phyloP scores from a whole-genome alignment of 1,140 invertebrate genomes.

The Sitobion miscanthi region DNA sequence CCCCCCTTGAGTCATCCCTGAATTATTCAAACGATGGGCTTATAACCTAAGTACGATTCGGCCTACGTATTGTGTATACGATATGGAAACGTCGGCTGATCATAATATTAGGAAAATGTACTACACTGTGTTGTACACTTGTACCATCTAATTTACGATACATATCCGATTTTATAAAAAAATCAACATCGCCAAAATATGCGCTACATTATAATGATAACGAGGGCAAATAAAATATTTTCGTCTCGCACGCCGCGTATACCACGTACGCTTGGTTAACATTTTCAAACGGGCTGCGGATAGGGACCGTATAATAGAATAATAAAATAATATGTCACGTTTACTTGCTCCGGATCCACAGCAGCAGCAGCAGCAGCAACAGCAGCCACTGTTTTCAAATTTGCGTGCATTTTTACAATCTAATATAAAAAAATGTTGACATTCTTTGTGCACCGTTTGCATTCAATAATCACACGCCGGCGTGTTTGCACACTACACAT shows the following conservation, averaged over 20 bases:
- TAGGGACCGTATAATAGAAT: not conserved
- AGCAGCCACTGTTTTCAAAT: not conserved
- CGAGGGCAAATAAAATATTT: not conserved
- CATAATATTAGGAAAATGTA: no score
- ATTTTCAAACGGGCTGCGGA: not conserved
- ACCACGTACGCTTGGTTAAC: not conserved
- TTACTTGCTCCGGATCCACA: not conserved
- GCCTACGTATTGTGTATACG: no score
- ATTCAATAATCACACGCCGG: not conserved
- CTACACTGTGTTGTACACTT: no score
- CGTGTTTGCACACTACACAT: not conserved
- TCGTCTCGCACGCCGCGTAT: not conserved
- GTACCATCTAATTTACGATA: not conserved
- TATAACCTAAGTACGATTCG: not conserved
- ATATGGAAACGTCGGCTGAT: rapidly evolving
- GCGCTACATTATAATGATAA: not conserved
- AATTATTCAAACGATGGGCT: no score
- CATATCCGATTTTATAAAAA: no score
- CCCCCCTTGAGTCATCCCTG: no score
- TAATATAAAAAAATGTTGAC: slow-evolving; percentile 3
- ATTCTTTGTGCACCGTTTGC: not conserved
- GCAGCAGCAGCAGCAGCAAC: no score
- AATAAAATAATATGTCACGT: not conserved
- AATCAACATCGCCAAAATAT: not conserved
- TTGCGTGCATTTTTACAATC: not conserved